phyloP scores from a whole-genome alignment of 2,888 invertebrate species.

The Luperina testacea region DNA sequence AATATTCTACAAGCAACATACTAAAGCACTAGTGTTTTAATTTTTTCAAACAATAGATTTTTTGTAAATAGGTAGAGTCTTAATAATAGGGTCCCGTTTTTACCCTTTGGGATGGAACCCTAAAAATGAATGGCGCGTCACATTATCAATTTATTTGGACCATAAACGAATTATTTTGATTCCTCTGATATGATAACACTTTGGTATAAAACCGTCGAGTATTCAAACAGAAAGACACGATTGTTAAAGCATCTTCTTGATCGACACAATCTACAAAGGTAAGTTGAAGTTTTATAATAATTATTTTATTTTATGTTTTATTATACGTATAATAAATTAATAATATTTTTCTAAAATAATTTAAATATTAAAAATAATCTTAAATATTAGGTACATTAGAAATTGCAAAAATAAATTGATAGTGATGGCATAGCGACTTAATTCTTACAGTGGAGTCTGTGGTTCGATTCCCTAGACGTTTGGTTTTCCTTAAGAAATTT shows the following conservation, averaged over 20 bases:
- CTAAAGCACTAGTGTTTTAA: too few species aligned
- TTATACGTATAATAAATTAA: neutral
- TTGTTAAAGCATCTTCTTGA: conserved; percentile 53
- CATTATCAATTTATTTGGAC: conserved; percentile 58
- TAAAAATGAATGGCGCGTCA: conserved; percentile 2
- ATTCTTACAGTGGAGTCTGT: neutral
- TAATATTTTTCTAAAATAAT: neutral
- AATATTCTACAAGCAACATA: too few species aligned
- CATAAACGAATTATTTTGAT: conserved; percentile 60
- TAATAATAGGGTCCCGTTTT: too few species aligned
- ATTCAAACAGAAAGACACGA: conserved; percentile 24
- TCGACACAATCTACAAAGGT: conserved; percentile 52
- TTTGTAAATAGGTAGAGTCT: too few species aligned
- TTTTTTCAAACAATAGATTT: too few species aligned
- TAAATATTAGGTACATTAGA: neutral
- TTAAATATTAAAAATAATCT: conserved; percentile 20
- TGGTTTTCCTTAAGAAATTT: neutral
- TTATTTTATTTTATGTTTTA: too few species aligned
- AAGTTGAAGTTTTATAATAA: conserved; percentile 24
- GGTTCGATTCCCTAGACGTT: neutral
- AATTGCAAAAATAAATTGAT: neutral
- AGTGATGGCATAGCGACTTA: too few species aligned
- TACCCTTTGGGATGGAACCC: too few species aligned
- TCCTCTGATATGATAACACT: conserved; percentile 54
- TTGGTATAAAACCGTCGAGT: conserved; percentile 33